phyloP scores from a whole-genome alignment of 1,140 invertebrate species.

The Hirudo medicinalis region DNA sequence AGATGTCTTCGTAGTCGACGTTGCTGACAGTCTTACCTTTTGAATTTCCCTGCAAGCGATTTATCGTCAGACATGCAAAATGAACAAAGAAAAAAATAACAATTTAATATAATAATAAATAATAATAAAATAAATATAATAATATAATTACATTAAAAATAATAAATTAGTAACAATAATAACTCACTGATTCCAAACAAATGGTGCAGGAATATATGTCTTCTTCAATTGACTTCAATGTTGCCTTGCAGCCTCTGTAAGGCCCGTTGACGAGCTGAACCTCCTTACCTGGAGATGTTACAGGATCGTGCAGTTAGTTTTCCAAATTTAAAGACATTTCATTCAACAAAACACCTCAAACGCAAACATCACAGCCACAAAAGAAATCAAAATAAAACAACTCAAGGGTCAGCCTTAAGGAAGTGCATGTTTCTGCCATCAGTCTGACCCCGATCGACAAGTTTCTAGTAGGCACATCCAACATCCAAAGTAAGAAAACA shows the following conservation, averaged over 20 bases:
- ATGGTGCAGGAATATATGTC: conserved; percentile 61
- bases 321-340: too few species aligned
- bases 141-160: not conserved
- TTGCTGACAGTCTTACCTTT: conserved; percentile 52
- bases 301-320: too few species aligned
- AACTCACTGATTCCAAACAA: conserved; percentile 43
- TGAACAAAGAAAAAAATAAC: not conserved
- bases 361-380: too few species aligned
- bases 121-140: not conserved
- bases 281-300: conserved; percentile 35
- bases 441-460: too few species aligned
- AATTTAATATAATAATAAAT: not conserved
- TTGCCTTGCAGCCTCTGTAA: conserved; percentile 58
- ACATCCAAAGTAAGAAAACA: too few species aligned
- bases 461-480: too few species aligned
- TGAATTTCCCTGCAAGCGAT: conserved; percentile 43
- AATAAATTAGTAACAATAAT: not conserved
- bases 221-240: conserved; percentile 56
- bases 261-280: conserved; percentile 74
- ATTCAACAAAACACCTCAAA: too few species aligned
- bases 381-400: too few species aligned
- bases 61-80: not conserved
- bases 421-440: too few species aligned
- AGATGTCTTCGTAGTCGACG: conserved; percentile 55
- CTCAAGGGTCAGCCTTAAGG: too few species aligned